These are phyloP conservation scores for Felis catus DNA, from an alignment of 2,113 vertebrate genomes.

Conservation along the genomic window F.catus_Fca126_mat1.0 CM031428.1:57730501-57731000, in stretches of 20 bases:
- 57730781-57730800: rapidly evolving
- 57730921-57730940: neutral
- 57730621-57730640: rapidly evolving
- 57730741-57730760: rapidly evolving
- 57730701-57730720: rapidly evolving
- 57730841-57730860: neutral
- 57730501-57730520: rapidly evolving
- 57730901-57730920: neutral
- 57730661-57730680: neutral
- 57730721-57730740: rapidly evolving
- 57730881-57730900: neutral
- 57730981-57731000: neutral
- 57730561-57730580: rapidly evolving
- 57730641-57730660: neutral
- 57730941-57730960: neutral
- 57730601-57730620: neutral
- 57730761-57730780: neutral
- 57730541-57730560: neutral
- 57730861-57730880: neutral
- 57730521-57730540: rapidly evolving
- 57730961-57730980: neutral
- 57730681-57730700: rapidly evolving
- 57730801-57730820: too few species aligned
- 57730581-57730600: neutral
- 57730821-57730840: neutral